Percentiles rank a stretch among this genome's conserved stretches.
Conservation (phyloP, 2,797 vertebrate species). For the Perodicticus potto region DNA sequence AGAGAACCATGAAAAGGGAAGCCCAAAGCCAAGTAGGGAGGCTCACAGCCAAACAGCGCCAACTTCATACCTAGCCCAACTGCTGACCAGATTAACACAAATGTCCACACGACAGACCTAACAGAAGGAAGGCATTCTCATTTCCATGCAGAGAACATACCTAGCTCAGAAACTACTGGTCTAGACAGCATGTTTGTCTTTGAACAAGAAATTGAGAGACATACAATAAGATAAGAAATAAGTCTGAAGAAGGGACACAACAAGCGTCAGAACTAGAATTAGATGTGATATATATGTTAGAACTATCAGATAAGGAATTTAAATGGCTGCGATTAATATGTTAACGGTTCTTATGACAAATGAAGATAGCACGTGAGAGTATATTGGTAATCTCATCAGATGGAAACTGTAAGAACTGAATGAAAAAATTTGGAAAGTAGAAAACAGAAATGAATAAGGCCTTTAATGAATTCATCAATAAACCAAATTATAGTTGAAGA, state of each 20-base stretch:
- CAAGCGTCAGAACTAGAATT: neutral
- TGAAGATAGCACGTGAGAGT: neutral
- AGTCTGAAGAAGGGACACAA: neutral
- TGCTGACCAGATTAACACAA: neutral
- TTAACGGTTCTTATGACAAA: neutral
- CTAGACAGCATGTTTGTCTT: neutral
- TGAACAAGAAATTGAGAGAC: neutral
- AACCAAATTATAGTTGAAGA: neutral
- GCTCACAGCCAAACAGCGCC: neutral
- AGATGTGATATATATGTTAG: neutral
- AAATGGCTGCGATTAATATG: neutral
- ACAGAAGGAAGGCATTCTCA: neutral
- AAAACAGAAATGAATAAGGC: neutral
- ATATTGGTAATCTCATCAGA: neutral
- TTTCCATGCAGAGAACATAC: neutral
- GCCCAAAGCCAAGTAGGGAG: neutral
- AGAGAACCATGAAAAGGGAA: neutral
- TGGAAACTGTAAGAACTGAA: neutral
- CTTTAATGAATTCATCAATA: neutral
- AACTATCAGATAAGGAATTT: neutral
- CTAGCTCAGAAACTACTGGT: neutral
- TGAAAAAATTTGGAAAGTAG: neutral
- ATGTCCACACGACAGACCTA: neutral
- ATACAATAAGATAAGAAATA: neutral
- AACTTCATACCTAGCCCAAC: neutral